A percentile compares a stretch with the other conserved stretches of the same genome.
Evolutionary conservation across 2,888 invertebrate species (phyloP).

Genomic region (Schizotus pectinicornis): DNA sequence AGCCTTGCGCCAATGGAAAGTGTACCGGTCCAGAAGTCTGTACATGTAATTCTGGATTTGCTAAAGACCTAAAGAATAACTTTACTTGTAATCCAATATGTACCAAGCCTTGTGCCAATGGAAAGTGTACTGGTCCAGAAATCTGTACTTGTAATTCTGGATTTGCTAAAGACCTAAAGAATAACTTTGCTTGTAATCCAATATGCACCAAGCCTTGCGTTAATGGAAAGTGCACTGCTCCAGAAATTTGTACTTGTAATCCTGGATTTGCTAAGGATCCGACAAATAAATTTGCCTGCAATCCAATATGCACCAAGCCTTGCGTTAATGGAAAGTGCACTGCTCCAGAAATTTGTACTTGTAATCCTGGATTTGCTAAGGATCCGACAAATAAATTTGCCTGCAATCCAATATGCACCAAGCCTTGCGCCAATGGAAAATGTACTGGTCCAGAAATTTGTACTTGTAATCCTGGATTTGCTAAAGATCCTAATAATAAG

Average conservation of each 20-base stretch:
- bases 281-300: conserved; percentile 31
- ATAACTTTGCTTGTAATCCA: conserved; percentile 40
- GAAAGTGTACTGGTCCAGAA: conserved; percentile 37
- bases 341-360: conserved; percentile 25
- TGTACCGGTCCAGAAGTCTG: conserved; percentile 35
- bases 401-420: conserved; percentile 36
- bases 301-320: conserved; percentile 34
- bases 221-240: conserved; percentile 52
- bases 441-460: conserved; percentile 39
- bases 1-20: conserved; percentile 34
- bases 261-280: conserved; percentile 59
- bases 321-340: conserved; percentile 30
- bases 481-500: conserved; percentile 34
- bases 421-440: conserved; percentile 36
- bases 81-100: conserved; percentile 37
- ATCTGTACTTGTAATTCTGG: conserved; percentile 44
- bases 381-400: no score
- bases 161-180: conserved; percentile 30
- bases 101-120: conserved; percentile 34
- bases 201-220: conserved; percentile 40
- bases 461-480: conserved; percentile 44
- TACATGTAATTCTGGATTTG: conserved; percentile 29
- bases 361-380: no score
- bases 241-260: conserved; percentile 59
- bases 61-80: conserved; percentile 10